Base-by-base conservation (phyloP, 1,140 invertebrate genomes). In the Listronotus bonariensis region DNA sequence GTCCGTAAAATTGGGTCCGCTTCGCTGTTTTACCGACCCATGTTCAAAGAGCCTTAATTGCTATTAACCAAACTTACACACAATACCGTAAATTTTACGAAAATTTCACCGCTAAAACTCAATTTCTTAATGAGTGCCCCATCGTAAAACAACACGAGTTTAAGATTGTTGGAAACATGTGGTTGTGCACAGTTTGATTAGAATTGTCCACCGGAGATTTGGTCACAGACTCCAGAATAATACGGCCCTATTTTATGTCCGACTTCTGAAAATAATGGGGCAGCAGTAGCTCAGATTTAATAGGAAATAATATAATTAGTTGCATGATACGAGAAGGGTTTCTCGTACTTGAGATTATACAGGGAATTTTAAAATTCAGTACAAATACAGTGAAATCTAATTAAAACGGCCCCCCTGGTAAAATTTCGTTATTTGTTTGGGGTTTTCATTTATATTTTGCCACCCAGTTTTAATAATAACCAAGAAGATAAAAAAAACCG, bases 81-180 rank as follows among this genome's bases (percentile, higher is more conserved):
- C n/a, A 5, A 34, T 10, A n/a, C n/a, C 9, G 31, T 26, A 26
- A 32, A 4, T 32, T 52, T 26, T 55, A 18, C 14, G 17, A n/a
- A 15, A 36, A 42, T 43, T 43, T 9, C 43, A 6, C 14, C 14
- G 34, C 56, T 42, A 58, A 46, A 58, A 58, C 42, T 58, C 54
- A 20, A 40, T 56, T 36, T 45, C 54, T 45, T 56, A 56, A 56
- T 56, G 54, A 56, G 26, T 9, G 54, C 34, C 45, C 20, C 14
- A 20, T 59, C 45, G 26, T 59, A 46, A 59, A 59, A 36, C 56
- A 59, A 59, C 45, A 34, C 36, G 56, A 59, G 43, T 48, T 59
- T 59, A 59, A 59, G 56, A 59, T 48, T 59, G 45, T 59, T 59
- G 15, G 15, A 48, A 59, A 59, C 56, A 59, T 38, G 41, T 38